Conservation (phyloP, 2,797 vertebrate genomes). For the Centropyge bicolor region DNA sequence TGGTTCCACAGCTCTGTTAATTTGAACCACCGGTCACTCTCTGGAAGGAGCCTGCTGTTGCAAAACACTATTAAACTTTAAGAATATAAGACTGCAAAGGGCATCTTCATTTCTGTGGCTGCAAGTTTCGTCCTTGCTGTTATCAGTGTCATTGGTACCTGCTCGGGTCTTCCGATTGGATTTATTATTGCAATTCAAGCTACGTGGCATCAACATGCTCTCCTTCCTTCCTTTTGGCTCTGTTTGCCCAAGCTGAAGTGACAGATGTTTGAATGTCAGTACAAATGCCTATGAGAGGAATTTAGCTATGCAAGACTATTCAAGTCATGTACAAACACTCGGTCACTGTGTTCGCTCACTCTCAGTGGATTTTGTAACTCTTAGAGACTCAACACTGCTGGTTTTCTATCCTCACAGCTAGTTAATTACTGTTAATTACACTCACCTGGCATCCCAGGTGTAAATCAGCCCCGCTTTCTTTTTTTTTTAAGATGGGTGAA, state of each 20-base stretch:
- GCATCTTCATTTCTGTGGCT: neutral
- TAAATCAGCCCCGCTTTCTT: slow-evolving; percentile 29
- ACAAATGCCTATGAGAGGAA: slow-evolving; percentile 44
- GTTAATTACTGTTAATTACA: slow-evolving; percentile 64
- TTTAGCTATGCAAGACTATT: slow-evolving; percentile 28
- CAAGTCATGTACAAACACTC: slow-evolving; percentile 46
- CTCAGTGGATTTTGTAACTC: slow-evolving; percentile 19
- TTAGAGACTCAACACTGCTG: neutral
- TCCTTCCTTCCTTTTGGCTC: slow-evolving; percentile 17
- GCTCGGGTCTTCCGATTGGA: slow-evolving; percentile 13
- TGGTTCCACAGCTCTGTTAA: neutral
- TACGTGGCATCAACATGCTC: slow-evolving; percentile 22
- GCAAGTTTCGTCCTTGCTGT: slow-evolving; percentile 8
- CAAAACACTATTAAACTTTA: slow-evolving; percentile 3
- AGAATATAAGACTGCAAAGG: slow-evolving; percentile 13
- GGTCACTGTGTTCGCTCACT: slow-evolving; percentile 14
- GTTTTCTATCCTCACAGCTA: slow-evolving; percentile 38
- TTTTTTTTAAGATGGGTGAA: slow-evolving; percentile 30
- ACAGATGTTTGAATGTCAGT: slow-evolving; percentile 59
- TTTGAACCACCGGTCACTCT: neutral
- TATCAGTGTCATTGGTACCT: slow-evolving; percentile 45
- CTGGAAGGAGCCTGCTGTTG: neutral
- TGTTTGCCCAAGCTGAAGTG: slow-evolving; percentile 20
- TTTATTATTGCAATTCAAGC: slow-evolving; percentile 26
- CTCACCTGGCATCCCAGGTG: slow-evolving; percentile 67